Conservation (phyloP, 2,113 vertebrate species). For the Tympanuchus pallidicinctus region DNA sequence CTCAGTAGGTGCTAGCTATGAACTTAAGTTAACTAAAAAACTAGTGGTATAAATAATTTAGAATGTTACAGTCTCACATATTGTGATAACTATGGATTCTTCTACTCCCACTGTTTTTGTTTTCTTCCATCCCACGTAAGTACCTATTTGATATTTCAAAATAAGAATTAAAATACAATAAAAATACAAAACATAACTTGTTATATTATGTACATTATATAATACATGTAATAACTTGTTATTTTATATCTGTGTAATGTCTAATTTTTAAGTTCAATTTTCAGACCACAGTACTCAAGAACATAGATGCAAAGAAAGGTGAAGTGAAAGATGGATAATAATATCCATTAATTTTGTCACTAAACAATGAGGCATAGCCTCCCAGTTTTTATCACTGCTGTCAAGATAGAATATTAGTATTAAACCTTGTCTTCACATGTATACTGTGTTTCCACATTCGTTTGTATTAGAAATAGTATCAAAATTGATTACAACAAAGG, state of each 20-base stretch:
- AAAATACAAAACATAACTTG: slow-evolving; percentile 29
- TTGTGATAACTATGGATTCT: background rate
- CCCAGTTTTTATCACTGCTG: slow-evolving; percentile 60
- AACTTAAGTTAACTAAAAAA: background rate
- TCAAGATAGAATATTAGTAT: slow-evolving; percentile 60
- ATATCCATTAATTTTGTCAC: slow-evolving; percentile 72
- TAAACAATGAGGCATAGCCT: slow-evolving; percentile 68
- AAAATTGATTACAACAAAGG: background rate
- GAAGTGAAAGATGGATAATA: slow-evolving; percentile 68
- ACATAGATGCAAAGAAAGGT: slow-evolving; percentile 65
- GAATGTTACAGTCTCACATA: background rate
- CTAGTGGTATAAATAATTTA: background rate
- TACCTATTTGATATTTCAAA: background rate
- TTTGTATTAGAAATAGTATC: slow-evolving; percentile 31
- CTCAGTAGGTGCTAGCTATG: too few relatives aligned
- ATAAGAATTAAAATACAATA: background rate
- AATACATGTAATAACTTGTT: background rate
- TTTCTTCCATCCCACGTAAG: background rate
- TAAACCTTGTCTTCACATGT: slow-evolving; percentile 2
- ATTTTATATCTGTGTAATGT: background rate
- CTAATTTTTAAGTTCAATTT: slow-evolving; percentile 45
- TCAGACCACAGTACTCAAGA: slow-evolving; percentile 41
- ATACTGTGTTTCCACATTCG: slow-evolving; percentile 26
- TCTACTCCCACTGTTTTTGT: accelerated
- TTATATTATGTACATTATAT: background rate